Percentiles rank a stretch among this genome's conserved stretches.
These are phyloP conservation scores for Anticlea derivata DNA, from an alignment of 2,888 invertebrate species.

Conservation along the genomic window DNA sequence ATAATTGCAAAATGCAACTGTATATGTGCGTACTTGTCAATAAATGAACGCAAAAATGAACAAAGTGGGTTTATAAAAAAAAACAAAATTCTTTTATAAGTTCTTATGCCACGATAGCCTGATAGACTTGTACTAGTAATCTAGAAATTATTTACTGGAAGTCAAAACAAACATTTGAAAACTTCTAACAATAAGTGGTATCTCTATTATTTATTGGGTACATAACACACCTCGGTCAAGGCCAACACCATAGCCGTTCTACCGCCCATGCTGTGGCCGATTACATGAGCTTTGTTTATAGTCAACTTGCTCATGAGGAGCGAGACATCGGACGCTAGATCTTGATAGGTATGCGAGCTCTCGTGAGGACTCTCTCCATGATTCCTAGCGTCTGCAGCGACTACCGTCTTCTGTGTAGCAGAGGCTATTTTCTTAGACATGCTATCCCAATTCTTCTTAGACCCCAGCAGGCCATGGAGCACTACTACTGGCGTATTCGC, in stretches of 20 bases:
- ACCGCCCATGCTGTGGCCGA: constrained; percentile 99
- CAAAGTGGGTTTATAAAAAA: no score
- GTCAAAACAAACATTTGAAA: no score
- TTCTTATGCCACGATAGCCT: no score
- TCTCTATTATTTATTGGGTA: no score
- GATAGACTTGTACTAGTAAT: no score
- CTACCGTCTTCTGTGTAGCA: constrained; percentile 88
- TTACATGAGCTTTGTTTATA: constrained; percentile 32
- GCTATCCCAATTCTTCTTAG: constrained; percentile 96
- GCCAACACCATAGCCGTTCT: constrained; percentile 90
- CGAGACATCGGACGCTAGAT: constrained; percentile 86
- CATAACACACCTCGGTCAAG: constrained; percentile 29
- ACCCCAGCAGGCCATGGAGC: constrained; percentile 96
- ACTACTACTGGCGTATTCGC: constrained; percentile 87
- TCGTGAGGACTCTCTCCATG: constrained; percentile 97
- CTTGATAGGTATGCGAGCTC: constrained; percentile 87
- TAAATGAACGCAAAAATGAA: no score
- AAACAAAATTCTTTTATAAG: no score
- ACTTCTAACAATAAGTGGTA: no score
- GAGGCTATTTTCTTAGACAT: constrained; percentile 88
- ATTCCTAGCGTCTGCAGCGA: constrained; percentile 95
- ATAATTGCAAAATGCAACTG: no score
- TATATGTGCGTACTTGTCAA: no score
- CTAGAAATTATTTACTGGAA: no score
- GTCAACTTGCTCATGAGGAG: constrained; percentile 86